Conservation (phyloP, 1,140 invertebrate species). For the Potamilus streckersoni region DNA sequence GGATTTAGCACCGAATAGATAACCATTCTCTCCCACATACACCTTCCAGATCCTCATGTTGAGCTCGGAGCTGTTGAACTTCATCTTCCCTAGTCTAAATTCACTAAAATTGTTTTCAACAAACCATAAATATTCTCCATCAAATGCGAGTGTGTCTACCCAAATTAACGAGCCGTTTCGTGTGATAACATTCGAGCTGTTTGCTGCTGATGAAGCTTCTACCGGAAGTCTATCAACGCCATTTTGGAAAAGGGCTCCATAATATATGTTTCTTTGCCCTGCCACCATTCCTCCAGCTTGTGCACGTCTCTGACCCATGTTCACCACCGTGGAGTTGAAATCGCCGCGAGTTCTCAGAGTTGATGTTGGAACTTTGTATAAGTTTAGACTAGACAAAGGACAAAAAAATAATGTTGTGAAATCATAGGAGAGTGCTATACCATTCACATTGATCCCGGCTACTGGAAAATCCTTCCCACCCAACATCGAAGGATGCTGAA, state of each 20-base stretch:
- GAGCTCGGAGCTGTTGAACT: not conserved
- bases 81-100: constrained; percentile 2
- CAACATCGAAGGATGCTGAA: constrained; percentile 36
- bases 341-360: constrained; percentile 6
- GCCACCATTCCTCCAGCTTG: constrained; percentile 38
- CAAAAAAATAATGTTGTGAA: constrained; percentile 45
- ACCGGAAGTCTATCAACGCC: constrained; percentile 27
- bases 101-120: constrained; percentile 22
- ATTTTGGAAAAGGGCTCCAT: constrained; percentile 27
- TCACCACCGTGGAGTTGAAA: not conserved
- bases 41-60: constrained; percentile 31
- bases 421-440: constrained; percentile 45
- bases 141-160: constrained; percentile 28
- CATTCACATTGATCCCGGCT: constrained; percentile 7
- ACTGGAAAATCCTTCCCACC: constrained; percentile 9
- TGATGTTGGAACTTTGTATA: constrained; percentile 40
- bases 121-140: constrained; percentile 31
- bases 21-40: constrained; percentile 23
- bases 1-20: constrained; percentile 6
- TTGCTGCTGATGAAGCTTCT: not conserved
- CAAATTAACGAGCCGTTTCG: constrained; percentile 11
- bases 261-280: constrained; percentile 37
- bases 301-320: constrained; percentile 29
- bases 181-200: constrained; percentile 7
- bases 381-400: constrained; percentile 22